Percentiles rank a stretch among this genome's conserved stretches.
These are phyloP conservation scores for Murina feae DNA, from an alignment of 2,113 vertebrate genomes.

Conservation along the genomic window DNA sequence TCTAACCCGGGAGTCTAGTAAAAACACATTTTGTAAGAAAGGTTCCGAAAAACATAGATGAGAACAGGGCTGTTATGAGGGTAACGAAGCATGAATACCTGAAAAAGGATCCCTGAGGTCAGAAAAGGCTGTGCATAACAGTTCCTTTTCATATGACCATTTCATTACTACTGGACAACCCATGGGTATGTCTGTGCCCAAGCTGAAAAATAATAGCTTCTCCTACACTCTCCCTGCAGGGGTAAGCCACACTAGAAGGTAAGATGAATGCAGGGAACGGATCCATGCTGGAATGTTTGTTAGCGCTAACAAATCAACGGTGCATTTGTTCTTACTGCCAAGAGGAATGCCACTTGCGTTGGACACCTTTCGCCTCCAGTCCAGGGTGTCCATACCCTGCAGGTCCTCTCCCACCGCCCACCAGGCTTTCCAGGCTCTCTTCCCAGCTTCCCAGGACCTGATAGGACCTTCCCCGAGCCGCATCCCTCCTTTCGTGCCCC, in stretches of 20 bases:
- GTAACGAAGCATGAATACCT: background rate
- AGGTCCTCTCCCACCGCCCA: background rate
- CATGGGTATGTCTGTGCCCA: background rate
- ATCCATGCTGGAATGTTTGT: background rate
- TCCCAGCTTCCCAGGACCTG: background rate
- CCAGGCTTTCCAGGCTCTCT: background rate
- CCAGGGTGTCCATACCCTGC: background rate
- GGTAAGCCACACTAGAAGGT: background rate
- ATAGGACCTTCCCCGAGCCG: background rate
- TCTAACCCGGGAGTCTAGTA: background rate
- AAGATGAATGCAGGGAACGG: background rate
- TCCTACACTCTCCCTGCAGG: background rate
- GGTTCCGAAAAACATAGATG: background rate
- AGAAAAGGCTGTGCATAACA: background rate
- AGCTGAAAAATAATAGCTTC: background rate
- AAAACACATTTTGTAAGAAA: background rate
- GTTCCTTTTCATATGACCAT: background rate
- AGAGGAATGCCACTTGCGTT: background rate
- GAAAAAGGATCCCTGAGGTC: background rate
- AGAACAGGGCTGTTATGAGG: background rate
- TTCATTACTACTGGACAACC: background rate
- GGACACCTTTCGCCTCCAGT: background rate
- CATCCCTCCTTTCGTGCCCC: background rate
- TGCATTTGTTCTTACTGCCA: background rate
- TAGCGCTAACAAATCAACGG: too few species aligned